A percentile compares a stretch with the other conserved stretches of the same genome.
phyloP scores from a whole-genome alignment of 2,888 invertebrate species.

The Cheilosia grossa region DNA sequence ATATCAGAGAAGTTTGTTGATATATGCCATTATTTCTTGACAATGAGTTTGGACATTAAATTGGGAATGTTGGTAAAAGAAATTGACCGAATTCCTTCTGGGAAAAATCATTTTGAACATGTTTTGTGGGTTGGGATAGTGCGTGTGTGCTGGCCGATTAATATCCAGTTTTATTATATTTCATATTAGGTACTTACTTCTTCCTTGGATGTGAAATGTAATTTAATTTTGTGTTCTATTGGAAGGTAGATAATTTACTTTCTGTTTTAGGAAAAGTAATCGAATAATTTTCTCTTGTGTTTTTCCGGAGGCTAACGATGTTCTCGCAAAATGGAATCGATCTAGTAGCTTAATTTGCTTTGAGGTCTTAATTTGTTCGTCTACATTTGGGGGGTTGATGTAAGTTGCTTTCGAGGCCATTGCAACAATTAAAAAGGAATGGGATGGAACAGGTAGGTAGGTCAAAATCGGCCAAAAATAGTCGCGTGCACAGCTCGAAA shows the following conservation, averaged over 20 bases:
- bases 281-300: neutral
- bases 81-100: neutral
- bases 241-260: neutral
- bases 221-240: neutral
- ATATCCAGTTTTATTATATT: neutral
- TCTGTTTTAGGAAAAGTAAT: neutral
- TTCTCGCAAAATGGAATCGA: neutral
- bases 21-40: neutral
- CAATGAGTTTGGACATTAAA: neutral
- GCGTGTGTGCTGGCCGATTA: neutral
- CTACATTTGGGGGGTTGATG: neutral
- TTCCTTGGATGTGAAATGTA: neutral
- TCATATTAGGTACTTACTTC: neutral
- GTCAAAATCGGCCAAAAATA: no score
- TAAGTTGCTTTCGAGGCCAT: neutral
- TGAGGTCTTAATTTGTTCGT: neutral
- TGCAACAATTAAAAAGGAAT: neutral
- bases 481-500: no score
- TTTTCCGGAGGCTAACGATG: neutral
- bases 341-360: neutral
- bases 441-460: no score
- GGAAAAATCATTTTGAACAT: conserved; percentile 3
- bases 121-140: neutral
- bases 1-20: neutral
- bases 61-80: neutral